A percentile compares a stretch with the other conserved stretches of the same genome.
Conservation (phyloP, 2,888 invertebrate genomes). For the Leptogaster cylindrica region DNA sequence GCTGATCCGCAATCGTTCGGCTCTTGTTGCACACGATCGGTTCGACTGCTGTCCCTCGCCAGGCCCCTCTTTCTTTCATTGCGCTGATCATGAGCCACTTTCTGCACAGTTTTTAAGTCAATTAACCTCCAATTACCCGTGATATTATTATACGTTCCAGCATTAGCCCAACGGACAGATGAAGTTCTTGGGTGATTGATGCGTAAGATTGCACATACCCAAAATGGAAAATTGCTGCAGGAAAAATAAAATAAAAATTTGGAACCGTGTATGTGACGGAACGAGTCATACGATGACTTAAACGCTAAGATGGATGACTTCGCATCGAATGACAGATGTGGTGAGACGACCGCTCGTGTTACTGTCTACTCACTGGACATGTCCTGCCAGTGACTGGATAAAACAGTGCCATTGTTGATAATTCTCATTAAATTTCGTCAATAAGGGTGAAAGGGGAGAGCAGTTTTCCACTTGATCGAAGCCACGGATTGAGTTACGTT, state of each 20-base stretch:
- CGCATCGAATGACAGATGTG: conserved; percentile 35
- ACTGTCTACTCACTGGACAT: not conserved
- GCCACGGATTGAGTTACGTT: conserved; percentile 28
- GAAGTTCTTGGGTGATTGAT: not conserved
- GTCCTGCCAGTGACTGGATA: not conserved
- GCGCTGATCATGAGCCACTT: not conserved
- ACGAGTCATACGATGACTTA: conserved; percentile 1
- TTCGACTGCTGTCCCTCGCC: no score
- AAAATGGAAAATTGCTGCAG: not conserved
- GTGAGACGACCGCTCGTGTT: conserved; percentile 5
- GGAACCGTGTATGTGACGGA: not conserved
- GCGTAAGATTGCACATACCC: not conserved
- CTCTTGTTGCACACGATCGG: not conserved
- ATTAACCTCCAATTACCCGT: conserved; percentile 32
- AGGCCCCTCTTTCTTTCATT: no score
- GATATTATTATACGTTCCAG: conserved; percentile 9
- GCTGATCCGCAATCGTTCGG: not conserved
- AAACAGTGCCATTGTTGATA: conserved; percentile 8
- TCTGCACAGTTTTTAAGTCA: conserved; percentile 17
- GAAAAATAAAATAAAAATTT: not conserved
- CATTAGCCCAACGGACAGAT: not conserved
- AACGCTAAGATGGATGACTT: conserved; percentile 21
- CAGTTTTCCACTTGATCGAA: conserved; percentile 28
- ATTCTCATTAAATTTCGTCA: conserved; percentile 26
- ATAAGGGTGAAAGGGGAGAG: not conserved